A percentile compares a stretch with the other conserved stretches of the same genome.
These are phyloP conservation scores for Troides helena DNA, from an alignment of 2,888 invertebrate species.

Conservation along the genomic window DNA sequence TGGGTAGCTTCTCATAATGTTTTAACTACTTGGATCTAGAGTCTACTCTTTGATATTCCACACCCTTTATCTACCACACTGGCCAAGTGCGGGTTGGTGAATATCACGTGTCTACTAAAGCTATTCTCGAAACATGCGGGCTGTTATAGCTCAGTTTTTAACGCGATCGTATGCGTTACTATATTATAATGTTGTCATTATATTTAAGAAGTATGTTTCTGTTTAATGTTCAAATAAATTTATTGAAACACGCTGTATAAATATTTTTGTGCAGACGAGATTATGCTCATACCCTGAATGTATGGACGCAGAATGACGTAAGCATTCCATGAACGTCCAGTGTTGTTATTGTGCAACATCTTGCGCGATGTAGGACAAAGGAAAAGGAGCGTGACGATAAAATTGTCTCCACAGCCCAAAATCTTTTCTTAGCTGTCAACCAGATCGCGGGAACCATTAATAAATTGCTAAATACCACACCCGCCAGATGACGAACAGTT, in stretches of 20 bases:
- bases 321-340: slow-evolving; percentile 58
- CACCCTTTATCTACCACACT: too few species aligned
- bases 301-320: slow-evolving; percentile 69
- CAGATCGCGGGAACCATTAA: slow-evolving; percentile 64
- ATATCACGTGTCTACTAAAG: too few species aligned
- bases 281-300: slow-evolving; percentile 64
- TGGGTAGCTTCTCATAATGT: too few species aligned
- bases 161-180: too few species aligned
- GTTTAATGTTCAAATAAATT: neutral
- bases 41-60: too few species aligned
- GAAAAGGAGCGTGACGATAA: slow-evolving; percentile 62
- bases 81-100: too few species aligned
- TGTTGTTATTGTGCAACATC: slow-evolving; percentile 72
- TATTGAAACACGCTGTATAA: slow-evolving; percentile 52
- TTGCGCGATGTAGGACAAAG: slow-evolving; percentile 64
- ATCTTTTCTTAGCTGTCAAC: slow-evolving; percentile 60
- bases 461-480: slow-evolving; percentile 64
- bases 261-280: slow-evolving; percentile 51
- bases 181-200: too few species aligned
- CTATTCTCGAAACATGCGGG: too few species aligned
- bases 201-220: neutral
- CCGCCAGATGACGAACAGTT: slow-evolving; percentile 50
- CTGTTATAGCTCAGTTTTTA: too few species aligned
- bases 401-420: slow-evolving; percentile 61
- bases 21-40: too few species aligned